Conservation (phyloP, 2,113 vertebrate genomes). For the Elaphurus davidianus region DNA sequence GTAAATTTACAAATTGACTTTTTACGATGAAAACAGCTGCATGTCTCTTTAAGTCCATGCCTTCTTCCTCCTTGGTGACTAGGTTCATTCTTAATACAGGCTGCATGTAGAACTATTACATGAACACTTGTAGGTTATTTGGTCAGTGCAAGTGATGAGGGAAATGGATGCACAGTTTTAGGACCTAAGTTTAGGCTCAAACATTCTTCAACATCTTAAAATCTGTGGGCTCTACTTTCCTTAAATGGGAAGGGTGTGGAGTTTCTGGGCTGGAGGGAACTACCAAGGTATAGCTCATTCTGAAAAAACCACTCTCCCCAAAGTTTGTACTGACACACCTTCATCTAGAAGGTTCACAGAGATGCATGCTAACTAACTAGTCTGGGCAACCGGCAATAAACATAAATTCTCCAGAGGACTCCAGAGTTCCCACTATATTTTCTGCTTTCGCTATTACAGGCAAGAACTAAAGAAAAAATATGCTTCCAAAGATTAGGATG, state of each 20-base stretch:
- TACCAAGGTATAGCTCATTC: neutral
- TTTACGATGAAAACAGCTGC: neutral
- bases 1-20: neutral
- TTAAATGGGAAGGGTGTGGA: neutral
- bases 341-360: neutral
- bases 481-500: neutral
- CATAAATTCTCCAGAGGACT: neutral
- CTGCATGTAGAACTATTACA: neutral
- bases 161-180: neutral
- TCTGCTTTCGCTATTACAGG: neutral
- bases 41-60: neutral
- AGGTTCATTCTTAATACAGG: neutral
- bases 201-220: neutral
- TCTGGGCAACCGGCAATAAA: neutral
- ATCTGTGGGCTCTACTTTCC: neutral
- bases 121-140: neutral
- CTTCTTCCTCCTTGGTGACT: neutral
- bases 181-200: neutral
- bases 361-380: neutral
- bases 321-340: neutral
- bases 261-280: neutral
- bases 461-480: slow-evolving; percentile 14
- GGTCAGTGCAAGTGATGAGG: neutral
- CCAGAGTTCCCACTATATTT: neutral
- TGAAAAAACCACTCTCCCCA: fast-evolving